These are phyloP conservation scores for Barbus barbus DNA, from an alignment of 2,113 vertebrate genomes.

Conservation along the genomic window DNA sequence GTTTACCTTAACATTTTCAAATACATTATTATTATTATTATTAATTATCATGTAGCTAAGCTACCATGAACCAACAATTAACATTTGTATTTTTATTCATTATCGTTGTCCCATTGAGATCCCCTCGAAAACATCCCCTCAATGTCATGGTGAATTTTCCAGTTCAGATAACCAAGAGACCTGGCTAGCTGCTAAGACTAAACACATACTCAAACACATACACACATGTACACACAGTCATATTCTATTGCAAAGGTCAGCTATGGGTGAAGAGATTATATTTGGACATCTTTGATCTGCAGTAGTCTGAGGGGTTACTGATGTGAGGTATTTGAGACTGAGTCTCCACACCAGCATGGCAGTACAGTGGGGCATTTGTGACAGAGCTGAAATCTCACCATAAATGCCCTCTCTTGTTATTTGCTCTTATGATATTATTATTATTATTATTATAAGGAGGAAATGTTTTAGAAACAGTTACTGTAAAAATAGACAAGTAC, in stretches of 20 bases:
- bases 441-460: background rate
- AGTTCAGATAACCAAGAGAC: slow-evolving; percentile 15
- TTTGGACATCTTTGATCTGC: slow-evolving; percentile 51
- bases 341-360: background rate
- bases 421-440: background rate
- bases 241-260: slow-evolving; percentile 50
- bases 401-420: background rate
- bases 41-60: background rate
- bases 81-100: background rate
- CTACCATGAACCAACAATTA: background rate
- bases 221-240: background rate
- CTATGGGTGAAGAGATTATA: slow-evolving; percentile 45
- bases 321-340: background rate
- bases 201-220: slow-evolving; percentile 49
- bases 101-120: background rate
- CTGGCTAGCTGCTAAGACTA: slow-evolving; percentile 53
- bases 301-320: background rate
- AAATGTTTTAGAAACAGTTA: background rate
- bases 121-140: background rate
- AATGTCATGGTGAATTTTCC: background rate
- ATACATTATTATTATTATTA: background rate
- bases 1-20: background rate
- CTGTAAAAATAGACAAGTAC: background rate
- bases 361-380: slow-evolving; percentile 11
- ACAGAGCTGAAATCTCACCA: background rate